Percentiles rank a stretch among this genome's conserved stretches.
phyloP scores from a whole-genome alignment of 2,888 invertebrate species.

The Agonum fuliginosum region DNA sequence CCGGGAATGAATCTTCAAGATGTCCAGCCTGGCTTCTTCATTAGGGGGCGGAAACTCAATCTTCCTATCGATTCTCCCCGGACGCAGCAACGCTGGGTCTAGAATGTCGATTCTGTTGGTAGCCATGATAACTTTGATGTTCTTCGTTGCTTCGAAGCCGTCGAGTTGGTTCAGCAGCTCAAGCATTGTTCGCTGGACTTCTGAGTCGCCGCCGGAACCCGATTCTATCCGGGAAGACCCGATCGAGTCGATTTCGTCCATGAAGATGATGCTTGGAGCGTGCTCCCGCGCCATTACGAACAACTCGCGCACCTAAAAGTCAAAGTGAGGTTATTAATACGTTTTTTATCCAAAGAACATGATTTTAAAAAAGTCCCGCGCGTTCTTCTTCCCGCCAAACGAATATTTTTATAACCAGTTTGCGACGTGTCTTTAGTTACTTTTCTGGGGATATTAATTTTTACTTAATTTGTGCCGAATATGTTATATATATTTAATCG shows the following conservation, averaged over 20 bases:
- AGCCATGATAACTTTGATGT: conserved; percentile 99
- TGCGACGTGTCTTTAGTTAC: no score
- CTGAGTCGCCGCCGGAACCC: conserved; percentile 98
- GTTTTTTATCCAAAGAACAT: no score
- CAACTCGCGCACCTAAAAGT: conserved; percentile 81
- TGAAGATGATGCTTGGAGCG: conserved; percentile 99
- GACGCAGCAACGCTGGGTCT: conserved; percentile 96
- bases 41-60: conserved; percentile 99
- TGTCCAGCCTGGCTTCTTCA: conserved; percentile 98
- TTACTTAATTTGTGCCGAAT: no score
- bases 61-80: conserved; percentile 99
- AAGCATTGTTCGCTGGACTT: conserved; percentile 99
- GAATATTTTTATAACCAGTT: no score
- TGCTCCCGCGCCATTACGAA: conserved; percentile 99
- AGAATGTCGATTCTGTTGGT: conserved; percentile 99
- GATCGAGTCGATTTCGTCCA: conserved; percentile 99
- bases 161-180: conserved; percentile 99
- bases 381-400: no score
- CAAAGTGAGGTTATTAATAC: no score
- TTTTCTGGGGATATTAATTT: no score
- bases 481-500: no score
- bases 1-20: conserved; percentile 98
- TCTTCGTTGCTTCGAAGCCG: conserved; percentile 99
- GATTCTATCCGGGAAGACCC: conserved; percentile 99
- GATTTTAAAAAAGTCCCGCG: no score